Conservation (phyloP, 2,797 vertebrate species). For the Rousettus madagascariensis region DNA sequence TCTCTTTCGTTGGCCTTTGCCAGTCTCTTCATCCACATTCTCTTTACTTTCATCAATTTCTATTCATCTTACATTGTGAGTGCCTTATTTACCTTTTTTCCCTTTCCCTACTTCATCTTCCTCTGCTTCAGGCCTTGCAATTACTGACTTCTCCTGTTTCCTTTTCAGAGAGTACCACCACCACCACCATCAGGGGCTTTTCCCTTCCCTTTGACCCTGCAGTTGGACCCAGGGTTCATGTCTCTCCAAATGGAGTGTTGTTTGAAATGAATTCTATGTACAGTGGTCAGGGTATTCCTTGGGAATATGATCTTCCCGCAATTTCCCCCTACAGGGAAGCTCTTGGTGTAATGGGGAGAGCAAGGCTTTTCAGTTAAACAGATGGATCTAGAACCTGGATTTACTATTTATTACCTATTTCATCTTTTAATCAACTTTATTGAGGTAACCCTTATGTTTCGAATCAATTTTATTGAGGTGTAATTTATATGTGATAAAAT, state of each 20-base stretch:
- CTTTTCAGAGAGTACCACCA: background rate
- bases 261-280: background rate
- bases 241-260: background rate
- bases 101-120: background rate
- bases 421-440: slow-evolving; percentile 1
- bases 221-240: background rate
- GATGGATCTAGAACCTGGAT: background rate
- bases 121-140: background rate
- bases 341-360: background rate
- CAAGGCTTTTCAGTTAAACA: slow-evolving; percentile 10
- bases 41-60: background rate
- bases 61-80: background rate
- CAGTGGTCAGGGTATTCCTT: background rate
- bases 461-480: slow-evolving; percentile 1
- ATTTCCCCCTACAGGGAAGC: background rate
- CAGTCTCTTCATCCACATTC: background rate
- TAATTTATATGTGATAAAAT: background rate
- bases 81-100: background rate
- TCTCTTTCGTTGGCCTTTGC: background rate
- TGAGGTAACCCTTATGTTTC: slow-evolving; percentile 4
- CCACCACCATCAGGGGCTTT: background rate
- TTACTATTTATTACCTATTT: background rate
- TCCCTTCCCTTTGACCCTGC: background rate
- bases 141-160: background rate
- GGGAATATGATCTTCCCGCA: background rate